Evolutionary conservation across 1,140 invertebrate genomes (phyloP).

Genomic region (Zaprionus vittiger): DNA sequence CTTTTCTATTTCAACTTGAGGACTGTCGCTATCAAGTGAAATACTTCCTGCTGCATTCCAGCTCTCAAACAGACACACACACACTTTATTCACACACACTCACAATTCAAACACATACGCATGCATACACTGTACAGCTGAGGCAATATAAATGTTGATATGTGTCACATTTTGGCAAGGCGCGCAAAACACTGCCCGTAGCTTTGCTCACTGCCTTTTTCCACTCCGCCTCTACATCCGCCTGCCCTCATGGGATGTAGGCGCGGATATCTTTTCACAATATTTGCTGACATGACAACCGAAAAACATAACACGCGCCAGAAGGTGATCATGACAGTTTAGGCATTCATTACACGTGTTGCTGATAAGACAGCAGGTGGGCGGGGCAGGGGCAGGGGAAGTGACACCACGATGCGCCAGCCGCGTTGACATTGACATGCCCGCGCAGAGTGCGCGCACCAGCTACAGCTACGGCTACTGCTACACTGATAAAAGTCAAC

Average conservation of each 20-base stretch:
- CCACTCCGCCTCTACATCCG: background rate
- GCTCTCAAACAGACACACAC: conserved; percentile 9
- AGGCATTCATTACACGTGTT: conserved; percentile 84
- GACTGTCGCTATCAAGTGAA: conserved; percentile 10
- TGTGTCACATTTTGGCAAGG: conserved; percentile 69
- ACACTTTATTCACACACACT: conserved; percentile 3
- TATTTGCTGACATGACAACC: conserved; percentile 83
- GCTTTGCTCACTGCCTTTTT: conserved; percentile 31
- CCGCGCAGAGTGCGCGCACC: conserved; percentile 20
- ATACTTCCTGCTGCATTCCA: background rate
- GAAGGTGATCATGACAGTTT: conserved; percentile 83
- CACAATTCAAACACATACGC: background rate
- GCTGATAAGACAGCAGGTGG: conserved; percentile 66
- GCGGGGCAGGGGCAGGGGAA: background rate
- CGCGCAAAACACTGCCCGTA: conserved; percentile 23
- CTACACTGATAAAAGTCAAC: conserved; percentile 80
- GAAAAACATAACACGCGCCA: conserved; percentile 59
- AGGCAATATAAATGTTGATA: conserved; percentile 74
- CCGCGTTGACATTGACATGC: conserved; percentile 61
- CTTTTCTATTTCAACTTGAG: conserved; percentile 12
- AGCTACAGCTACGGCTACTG: conserved; percentile 3
- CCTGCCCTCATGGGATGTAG: background rate
- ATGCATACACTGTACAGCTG: background rate
- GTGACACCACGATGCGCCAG: conserved; percentile 7
- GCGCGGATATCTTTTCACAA: conserved; percentile 70